These are phyloP conservation scores for Phaenicophaeus curvirostris DNA, from an alignment of 2,797 vertebrate genomes.

Conservation along the genomic window DNA sequence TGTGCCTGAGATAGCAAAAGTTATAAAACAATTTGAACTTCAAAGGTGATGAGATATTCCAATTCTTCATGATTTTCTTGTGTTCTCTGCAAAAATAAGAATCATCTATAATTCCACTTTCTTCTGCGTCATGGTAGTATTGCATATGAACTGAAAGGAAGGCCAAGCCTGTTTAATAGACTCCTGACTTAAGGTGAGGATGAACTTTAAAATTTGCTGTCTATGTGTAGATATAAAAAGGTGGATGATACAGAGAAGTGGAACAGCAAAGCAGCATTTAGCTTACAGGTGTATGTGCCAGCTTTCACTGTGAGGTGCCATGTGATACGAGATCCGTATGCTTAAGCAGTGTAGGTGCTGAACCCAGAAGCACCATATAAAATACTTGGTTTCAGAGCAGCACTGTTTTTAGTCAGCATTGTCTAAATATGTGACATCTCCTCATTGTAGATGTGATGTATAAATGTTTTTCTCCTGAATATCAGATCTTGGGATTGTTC, in stretches of 20 bases:
- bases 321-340: background rate
- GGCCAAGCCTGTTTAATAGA: background rate
- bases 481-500: background rate
- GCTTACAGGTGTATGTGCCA: background rate
- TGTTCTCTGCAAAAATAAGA: background rate
- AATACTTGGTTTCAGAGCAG: background rate
- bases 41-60: background rate
- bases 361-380: background rate
- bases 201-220: background rate
- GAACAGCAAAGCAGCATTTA: background rate
- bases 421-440: background rate
- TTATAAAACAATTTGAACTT: background rate
- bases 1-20: background rate
- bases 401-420: background rate
- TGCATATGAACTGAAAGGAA: background rate
- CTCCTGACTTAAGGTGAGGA: background rate
- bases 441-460: background rate
- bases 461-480: background rate
- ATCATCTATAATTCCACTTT: background rate
- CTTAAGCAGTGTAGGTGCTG: background rate
- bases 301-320: rapidly evolving
- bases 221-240: background rate
- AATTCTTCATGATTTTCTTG: background rate
- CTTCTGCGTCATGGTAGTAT: background rate
- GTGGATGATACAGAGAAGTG: background rate